Evolutionary conservation across 2,888 invertebrate genomes (phyloP).

Genomic region (Tipula lateralis): DNA sequence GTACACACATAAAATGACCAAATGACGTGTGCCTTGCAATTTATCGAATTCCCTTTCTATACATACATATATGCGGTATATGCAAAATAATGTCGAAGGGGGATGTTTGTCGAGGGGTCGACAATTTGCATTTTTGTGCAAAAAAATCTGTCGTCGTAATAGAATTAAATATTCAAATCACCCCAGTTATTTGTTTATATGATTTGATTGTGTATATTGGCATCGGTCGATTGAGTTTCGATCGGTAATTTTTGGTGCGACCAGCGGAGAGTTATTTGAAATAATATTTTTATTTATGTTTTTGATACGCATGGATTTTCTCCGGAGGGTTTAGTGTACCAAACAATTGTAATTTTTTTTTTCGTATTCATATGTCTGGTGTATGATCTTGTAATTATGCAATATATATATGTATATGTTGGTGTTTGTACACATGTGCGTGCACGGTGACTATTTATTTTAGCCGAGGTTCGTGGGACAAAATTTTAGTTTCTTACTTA

Average conservation of each 20-base stretch:
- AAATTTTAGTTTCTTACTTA: too few species aligned
- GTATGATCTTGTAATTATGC: not conserved
- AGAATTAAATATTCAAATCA: constrained; percentile 24
- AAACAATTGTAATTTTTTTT: not conserved
- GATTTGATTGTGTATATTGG: not conserved
- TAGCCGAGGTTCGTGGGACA: not conserved
- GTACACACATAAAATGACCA: not conserved
- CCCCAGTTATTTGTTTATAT: not conserved
- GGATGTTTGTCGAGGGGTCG: not conserved
- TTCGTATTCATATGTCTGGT: not conserved
- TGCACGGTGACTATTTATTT: not conserved
- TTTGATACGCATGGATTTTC: not conserved
- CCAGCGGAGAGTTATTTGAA: not conserved
- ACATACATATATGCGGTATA: not conserved
- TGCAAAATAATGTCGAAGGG: not conserved
- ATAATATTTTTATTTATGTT: not conserved
- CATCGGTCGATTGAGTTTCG: not conserved
- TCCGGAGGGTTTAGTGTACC: not conserved
- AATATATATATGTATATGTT: too few species aligned
- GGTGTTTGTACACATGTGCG: not conserved
- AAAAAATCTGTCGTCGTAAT: not conserved
- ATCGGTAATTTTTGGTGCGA: not conserved
- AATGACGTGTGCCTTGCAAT: not conserved
- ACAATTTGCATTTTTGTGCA: not conserved
- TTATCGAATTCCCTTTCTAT: not conserved